Evolutionary conservation across 1,140 invertebrate species (phyloP), one percentile per base, ranked within the genome.

Genomic region (Anoplophora glabripennis): DNA sequence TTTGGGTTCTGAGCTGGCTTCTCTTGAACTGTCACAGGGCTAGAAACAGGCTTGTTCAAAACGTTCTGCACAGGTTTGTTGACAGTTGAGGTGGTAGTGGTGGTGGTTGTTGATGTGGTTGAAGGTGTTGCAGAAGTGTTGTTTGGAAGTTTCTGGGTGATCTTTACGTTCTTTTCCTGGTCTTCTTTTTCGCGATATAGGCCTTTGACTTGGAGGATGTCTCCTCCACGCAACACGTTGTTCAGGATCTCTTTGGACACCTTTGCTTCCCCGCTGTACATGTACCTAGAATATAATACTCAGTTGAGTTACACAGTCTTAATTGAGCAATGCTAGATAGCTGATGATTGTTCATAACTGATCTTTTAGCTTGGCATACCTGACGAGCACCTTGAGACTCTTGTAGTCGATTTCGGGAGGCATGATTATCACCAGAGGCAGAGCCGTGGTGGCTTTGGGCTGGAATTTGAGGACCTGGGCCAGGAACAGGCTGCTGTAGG

Each of bases 221-320:
- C 89, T 0, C 89, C 89, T 0, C 89, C 89, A 71, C 87, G 86
- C 38, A 92, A 67, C 1, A 91, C 89, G 53, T 83, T 85, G 65
- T 89, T 88, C 42, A 92, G 71, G 21, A 91, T 88, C 70, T 90
- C 88, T 74, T 91, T 90, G 53, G 88, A 89, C 7, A 92, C 89
- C 14, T 89, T 92, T 21, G 89, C 88, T 77, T 92, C 89, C 2
- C 89, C 89, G 74, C 80, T 73, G 75, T 92, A 91, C 88, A 92
- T 92, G 70, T 92, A 92, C 69, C 90, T 63, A 5, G 21, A 28
- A 28, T 28, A 28, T 28, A 5, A 5, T 2, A 28, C 5, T 28
- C 21, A 28, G 2, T 28, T 28, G 21, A 28, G 5, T 3, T 28
- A 28, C 5, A 3, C 21, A 28, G 5, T 28, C 5, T 28, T 28